Conservation (phyloP, 2,113 vertebrate species). For the Ciconia maguari region DNA sequence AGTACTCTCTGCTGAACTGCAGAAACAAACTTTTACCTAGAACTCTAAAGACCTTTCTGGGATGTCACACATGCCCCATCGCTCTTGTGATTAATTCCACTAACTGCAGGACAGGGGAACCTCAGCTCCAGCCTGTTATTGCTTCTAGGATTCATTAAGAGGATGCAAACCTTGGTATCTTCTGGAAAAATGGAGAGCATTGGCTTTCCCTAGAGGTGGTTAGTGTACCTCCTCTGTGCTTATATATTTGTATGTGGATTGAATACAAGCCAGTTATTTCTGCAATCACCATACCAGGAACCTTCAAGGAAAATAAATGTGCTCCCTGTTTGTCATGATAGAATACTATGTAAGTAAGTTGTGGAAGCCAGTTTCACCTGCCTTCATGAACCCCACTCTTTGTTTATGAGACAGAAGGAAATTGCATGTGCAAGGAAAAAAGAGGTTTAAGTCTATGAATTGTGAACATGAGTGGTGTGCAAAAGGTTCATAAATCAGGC, state of each 20-base stretch:
- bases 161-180: background rate
- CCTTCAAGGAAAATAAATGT: background rate
- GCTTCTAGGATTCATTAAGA: background rate
- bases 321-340: background rate
- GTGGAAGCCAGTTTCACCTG: background rate
- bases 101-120: background rate
- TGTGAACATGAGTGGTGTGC: background rate
- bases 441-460: background rate
- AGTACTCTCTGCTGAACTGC: background rate
- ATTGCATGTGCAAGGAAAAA: background rate
- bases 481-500: slow-evolving; percentile 37
- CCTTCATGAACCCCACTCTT: background rate
- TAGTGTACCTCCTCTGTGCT: background rate
- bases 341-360: background rate
- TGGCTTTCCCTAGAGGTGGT: background rate
- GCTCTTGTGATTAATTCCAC: background rate
- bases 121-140: background rate
- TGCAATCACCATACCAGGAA: background rate
- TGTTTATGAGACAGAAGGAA: slow-evolving; percentile 1
- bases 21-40: background rate
- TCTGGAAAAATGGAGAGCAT: background rate
- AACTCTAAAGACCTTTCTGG: background rate
- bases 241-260: background rate
- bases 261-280: slow-evolving; percentile 16
- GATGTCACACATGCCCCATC: background rate